These are phyloP conservation scores for Epinephelus awoara DNA, from an alignment of 2,797 vertebrate genomes.

Conservation along the genomic window DNA sequence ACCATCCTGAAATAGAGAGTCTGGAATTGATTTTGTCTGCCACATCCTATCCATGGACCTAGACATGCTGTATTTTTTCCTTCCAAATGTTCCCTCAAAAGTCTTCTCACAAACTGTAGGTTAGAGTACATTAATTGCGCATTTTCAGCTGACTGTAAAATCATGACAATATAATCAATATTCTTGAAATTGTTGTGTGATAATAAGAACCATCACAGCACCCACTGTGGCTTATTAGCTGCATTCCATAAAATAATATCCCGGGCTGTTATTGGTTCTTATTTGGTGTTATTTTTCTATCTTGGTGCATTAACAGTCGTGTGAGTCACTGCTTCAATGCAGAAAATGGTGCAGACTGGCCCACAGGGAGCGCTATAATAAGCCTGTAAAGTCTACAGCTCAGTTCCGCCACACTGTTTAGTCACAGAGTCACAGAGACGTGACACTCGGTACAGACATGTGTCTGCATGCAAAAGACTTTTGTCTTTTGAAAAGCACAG, in stretches of 20 bases:
- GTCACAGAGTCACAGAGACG: slow-evolving; percentile 29
- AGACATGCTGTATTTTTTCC: not conserved
- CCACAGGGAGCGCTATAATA: slow-evolving; percentile 27
- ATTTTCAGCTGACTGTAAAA: slow-evolving; percentile 21
- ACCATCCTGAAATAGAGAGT: not conserved
- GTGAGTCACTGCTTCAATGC: slow-evolving; percentile 26
- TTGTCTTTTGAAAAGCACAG: not conserved
- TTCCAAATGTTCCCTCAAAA: slow-evolving; percentile 1
- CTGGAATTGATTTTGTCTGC: slow-evolving; percentile 47
- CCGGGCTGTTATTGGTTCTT: not conserved
- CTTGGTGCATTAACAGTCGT: slow-evolving; percentile 14
- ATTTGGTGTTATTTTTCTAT: slow-evolving; percentile 1
- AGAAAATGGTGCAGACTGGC: slow-evolving; percentile 16
- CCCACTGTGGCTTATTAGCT: not conserved
- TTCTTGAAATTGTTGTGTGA: not conserved
- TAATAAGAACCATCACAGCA: not conserved
- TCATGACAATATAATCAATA: slow-evolving; percentile 12
- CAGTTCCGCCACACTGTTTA: slow-evolving; percentile 22
- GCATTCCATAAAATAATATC: not conserved
- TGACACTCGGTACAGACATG: slow-evolving; percentile 10
- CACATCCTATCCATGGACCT: not conserved
- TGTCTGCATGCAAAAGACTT: slow-evolving; percentile 26
- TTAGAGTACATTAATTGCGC: not conserved
- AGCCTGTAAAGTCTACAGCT: slow-evolving; percentile 19
- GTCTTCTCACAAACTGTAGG: not conserved